Percentiles rank a stretch among this genome's conserved stretches.
Evolutionary conservation across 2,113 vertebrate species (phyloP).

Genomic region (Tricholaema leucomelas): DNA sequence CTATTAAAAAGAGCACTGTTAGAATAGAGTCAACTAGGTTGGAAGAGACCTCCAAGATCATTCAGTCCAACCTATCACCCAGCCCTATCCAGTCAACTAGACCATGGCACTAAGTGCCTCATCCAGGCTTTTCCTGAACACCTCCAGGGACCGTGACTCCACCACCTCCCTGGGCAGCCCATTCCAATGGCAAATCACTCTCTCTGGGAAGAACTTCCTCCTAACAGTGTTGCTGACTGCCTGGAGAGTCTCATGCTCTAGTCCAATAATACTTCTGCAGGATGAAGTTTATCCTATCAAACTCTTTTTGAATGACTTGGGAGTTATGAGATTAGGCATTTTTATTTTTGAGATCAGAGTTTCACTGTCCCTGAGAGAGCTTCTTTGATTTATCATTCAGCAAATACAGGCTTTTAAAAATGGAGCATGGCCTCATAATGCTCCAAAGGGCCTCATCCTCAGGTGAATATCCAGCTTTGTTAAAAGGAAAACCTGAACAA

Average conservation of each 20-base stretch:
- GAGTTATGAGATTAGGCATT: not conserved
- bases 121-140: too few relatives aligned
- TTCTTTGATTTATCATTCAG: not conserved
- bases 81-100: too few relatives aligned
- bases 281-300: not conserved
- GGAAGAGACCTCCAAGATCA: too few relatives aligned
- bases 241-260: not conserved
- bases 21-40: too few relatives aligned
- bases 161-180: too few relatives aligned
- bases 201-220: too few relatives aligned
- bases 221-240: not conserved
- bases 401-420: not conserved
- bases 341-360: not conserved
- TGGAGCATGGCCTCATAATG: not conserved
- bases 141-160: too few relatives aligned
- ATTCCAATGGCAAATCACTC: too few relatives aligned
- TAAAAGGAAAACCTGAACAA: not conserved
- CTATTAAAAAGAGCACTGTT: not conserved
- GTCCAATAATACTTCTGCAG: not conserved
- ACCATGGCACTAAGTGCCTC: too few relatives aligned
- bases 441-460: not conserved
- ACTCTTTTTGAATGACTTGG: not conserved
- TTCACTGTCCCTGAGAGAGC: not conserved
- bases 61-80: too few relatives aligned
- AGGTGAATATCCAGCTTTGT: not conserved